Base-by-base conservation (phyloP, 2,888 invertebrate species). In the Chrysolina americana region DNA sequence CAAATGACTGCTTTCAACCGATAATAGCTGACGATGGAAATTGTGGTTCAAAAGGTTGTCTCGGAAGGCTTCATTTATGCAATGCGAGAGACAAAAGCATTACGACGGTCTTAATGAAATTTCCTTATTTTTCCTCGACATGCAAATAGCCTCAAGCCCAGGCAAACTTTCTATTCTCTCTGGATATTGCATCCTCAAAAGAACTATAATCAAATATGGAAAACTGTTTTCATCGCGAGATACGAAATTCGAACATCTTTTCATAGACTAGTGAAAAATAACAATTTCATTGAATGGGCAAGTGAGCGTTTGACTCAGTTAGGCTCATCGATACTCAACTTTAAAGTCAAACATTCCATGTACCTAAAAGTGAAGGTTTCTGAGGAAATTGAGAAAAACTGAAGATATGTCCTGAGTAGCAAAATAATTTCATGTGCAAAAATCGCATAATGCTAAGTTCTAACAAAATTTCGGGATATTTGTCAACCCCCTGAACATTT, bases 1-100 rank as follows among this genome's bases (percentile, higher is more conserved):
- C 59, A 59, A 36, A 59, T n/a, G 36, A 59, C 59, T 59, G 59
- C 59, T n/a, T 59, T n/a, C 59, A 36, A 17, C 59, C 59, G 36
- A 59, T 59, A 28, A 59, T 59, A 59, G 28, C 28, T 4, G 36
- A 23, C 28, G 9, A 36, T 36, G 9, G 36, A 4, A 59, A 59
- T 59, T 59, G 59, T 36, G 59, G 28, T 59, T 59, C 15, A 28
- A 36, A 59, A 36, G 59, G 15, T 59, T 36, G 0, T 23, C 23
- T 13, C 5, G 28, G 3, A 28, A n/a, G 23, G 28, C 53, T 13
- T 10, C 21, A 21, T 53, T 53, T 21, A 0, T 5, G 28, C 59
- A 28, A 28, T n/a, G 36, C 36, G 59, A 59, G 23, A 59, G 59
- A 59, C 59, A 59, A 59, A 59, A 28, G 59, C 36, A 11, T 56